Conservation (phyloP, 2,888 invertebrate genomes). For the Polydrusus pterygomalis region DNA sequence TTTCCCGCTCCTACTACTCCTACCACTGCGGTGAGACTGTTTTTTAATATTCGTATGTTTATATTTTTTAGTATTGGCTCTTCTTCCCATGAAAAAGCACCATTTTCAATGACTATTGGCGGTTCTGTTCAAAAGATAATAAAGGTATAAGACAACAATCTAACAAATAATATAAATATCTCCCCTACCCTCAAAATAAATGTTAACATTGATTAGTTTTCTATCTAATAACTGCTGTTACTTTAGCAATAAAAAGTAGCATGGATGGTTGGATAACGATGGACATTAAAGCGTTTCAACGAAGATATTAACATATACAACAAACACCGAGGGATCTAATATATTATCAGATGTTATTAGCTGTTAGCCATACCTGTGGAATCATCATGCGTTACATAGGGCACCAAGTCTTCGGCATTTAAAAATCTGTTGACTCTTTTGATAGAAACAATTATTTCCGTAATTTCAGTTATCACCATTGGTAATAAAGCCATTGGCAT, state of each 20-base stretch:
- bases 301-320: no score
- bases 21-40: conserved; percentile 70
- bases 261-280: no score
- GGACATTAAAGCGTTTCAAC: no score
- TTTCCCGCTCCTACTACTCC: conserved; percentile 74
- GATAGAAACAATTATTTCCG: conserved; percentile 65
- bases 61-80: conserved; percentile 64
- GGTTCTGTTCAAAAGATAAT: conserved; percentile 57
- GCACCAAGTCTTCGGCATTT: conserved; percentile 91
- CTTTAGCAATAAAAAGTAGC: no score
- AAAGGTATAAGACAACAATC: background rate
- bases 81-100: conserved; percentile 73
- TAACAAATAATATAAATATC: background rate
- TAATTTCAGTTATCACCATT: conserved; percentile 65
- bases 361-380: conserved; percentile 79
- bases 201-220: no score
- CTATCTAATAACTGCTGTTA: no score
- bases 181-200: background rate
- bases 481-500: conserved; percentile 75
- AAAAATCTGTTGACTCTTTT: conserved; percentile 93
- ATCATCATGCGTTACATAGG: conserved; percentile 82
- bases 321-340: no score
- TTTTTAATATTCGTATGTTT: conserved; percentile 65
- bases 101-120: conserved; percentile 72
- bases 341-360: background rate